phyloP scores from a whole-genome alignment of 1,140 invertebrate species.

The Eumaeus atala region DNA sequence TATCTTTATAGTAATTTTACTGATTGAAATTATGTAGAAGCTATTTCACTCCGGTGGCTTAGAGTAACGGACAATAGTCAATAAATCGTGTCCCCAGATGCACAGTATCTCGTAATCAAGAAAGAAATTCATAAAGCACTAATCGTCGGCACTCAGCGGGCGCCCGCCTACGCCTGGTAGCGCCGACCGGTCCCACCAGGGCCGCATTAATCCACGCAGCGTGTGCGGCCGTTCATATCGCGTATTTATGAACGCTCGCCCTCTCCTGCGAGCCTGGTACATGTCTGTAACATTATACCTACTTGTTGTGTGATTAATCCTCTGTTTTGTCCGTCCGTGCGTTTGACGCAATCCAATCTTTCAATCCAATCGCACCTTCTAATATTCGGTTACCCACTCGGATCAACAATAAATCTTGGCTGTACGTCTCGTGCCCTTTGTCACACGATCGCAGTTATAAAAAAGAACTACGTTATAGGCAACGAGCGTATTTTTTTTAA shows the following conservation, averaged over 20 bases:
- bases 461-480: not conserved
- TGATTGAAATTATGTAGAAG: no score
- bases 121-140: conserved; percentile 21
- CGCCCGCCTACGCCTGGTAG: conserved; percentile 45
- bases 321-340: conserved; percentile 33
- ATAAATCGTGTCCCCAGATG: not conserved
- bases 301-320: conserved; percentile 48
- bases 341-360: conserved; percentile 26
- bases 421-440: not conserved
- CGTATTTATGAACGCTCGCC: conserved; percentile 62
- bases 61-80: not conserved
- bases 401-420: conserved; percentile 2
- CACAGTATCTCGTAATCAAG: conserved; percentile 19
- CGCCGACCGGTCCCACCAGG: conserved; percentile 43
- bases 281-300: conserved; percentile 47
- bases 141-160: conserved; percentile 24
- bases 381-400: conserved; percentile 1
- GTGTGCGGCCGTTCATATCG: conserved; percentile 55
- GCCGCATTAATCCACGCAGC: conserved; percentile 47
- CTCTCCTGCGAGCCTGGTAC: conserved; percentile 46
- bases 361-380: conserved; percentile 19
- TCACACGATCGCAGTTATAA: not conserved
- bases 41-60: no score
- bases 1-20: no score
- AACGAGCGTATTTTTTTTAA: not conserved